These are phyloP conservation scores for Pachycephala philippinensis DNA, from an alignment of 2,113 vertebrate genomes.

Conservation along the genomic window DNA sequence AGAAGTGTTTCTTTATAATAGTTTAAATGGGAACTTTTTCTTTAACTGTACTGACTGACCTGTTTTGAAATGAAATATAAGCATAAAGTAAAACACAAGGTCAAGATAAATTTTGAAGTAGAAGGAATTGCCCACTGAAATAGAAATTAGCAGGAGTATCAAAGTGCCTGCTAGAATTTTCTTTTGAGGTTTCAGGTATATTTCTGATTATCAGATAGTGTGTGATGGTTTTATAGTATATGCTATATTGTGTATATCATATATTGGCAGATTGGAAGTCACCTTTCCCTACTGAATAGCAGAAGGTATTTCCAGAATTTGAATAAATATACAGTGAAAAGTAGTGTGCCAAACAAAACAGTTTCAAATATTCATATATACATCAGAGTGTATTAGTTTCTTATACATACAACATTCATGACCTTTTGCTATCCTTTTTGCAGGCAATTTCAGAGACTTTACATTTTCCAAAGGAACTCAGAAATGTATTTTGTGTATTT, in stretches of 20 bases:
- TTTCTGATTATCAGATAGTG: background rate
- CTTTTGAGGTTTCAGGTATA: background rate
- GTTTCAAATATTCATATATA: constrained; percentile 11
- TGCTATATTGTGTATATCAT: background rate
- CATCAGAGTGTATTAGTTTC: background rate
- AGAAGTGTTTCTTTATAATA: background rate
- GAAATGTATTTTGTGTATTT: constrained; percentile 9
- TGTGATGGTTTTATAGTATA: background rate
- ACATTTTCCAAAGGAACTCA: background rate
- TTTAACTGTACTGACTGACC: background rate
- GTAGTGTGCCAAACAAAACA: constrained; percentile 8
- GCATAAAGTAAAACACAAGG: background rate
- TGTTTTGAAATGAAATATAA: background rate
- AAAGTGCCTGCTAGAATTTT: background rate
- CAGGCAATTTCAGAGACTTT: constrained; percentile 1
- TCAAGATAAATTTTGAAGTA: background rate
- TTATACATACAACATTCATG: background rate
- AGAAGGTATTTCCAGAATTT: constrained; percentile 2
- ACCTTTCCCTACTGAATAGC: background rate
- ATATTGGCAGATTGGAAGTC: background rate
- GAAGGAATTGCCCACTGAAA: background rate
- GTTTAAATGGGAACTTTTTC: background rate
- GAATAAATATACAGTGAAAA: background rate
- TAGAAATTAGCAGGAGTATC: background rate
- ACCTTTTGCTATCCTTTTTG: background rate